A percentile compares a stretch with the other conserved stretches of the same genome.
These are phyloP conservation scores for Galbula dea DNA, from an alignment of 2,113 vertebrate species.

Conservation along the genomic window DNA sequence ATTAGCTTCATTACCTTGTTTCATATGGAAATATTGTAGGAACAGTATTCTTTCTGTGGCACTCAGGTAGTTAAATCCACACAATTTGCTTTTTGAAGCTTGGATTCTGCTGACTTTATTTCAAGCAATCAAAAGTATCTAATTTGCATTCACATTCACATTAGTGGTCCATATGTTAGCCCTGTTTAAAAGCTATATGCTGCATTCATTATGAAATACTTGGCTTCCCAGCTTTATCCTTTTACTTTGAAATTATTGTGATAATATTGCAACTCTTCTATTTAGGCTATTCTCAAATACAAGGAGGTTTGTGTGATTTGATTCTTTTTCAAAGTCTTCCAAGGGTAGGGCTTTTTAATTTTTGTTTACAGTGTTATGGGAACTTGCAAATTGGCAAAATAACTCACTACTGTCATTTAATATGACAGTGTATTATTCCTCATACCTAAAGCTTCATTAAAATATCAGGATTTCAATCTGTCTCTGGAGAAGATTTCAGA, in stretches of 20 bases:
- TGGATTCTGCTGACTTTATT: slow-evolving; percentile 80
- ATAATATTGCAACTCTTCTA: slow-evolving; percentile 72
- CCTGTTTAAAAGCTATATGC: slow-evolving; percentile 82
- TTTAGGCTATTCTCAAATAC: slow-evolving; percentile 60
- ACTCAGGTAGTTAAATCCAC: slow-evolving; percentile 74
- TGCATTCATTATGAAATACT: slow-evolving; percentile 80
- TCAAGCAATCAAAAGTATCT: slow-evolving; percentile 81
- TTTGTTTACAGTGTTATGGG: slow-evolving; percentile 63
- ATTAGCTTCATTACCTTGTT: slow-evolving; percentile 45
- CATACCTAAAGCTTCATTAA: slow-evolving; percentile 59
- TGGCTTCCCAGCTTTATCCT: slow-evolving; percentile 72
- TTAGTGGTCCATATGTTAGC: slow-evolving; percentile 84
- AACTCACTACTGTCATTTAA: slow-evolving; percentile 44
- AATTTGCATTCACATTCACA: slow-evolving; percentile 82
- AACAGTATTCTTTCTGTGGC: slow-evolving; percentile 62
- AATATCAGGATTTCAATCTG: slow-evolving; percentile 37
- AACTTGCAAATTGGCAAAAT: slow-evolving; percentile 61
- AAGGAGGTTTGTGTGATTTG: slow-evolving; percentile 20
- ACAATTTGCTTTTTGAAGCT: slow-evolving; percentile 76
- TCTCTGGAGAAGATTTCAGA: slow-evolving; percentile 43
- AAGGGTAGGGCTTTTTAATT: slow-evolving; percentile 52
- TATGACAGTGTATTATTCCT: slow-evolving; percentile 43
- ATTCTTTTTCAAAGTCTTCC: slow-evolving; percentile 42
- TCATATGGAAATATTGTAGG: slow-evolving; percentile 53
- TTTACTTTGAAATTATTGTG: slow-evolving; percentile 73